Conservation (phyloP, 2,888 invertebrate genomes). For the Drosophila subquinaria region DNA sequence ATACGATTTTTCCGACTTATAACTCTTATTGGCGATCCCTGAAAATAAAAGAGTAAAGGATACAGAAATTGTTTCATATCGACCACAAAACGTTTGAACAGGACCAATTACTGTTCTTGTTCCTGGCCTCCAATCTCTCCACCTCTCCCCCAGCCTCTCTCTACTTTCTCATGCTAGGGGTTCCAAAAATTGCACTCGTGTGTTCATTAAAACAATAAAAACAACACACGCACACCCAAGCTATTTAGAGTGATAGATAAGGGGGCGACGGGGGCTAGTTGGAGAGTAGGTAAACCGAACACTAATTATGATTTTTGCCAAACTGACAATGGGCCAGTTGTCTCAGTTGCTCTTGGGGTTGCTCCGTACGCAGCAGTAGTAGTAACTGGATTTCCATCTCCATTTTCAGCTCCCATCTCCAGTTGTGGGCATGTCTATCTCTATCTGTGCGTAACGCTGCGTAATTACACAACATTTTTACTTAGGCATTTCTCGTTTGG, state of each 20-base stretch:
- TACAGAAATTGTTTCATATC: conserved; percentile 17
- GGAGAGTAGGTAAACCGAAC: conserved; percentile 43
- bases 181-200: conserved; percentile 63
- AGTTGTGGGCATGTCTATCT: conserved; percentile 52
- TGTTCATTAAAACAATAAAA: conserved; percentile 81
- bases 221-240: conserved; percentile 46
- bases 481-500: conserved; percentile 70
- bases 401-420: not conserved
- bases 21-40: too few species aligned
- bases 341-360: conserved; percentile 37
- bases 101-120: conserved; percentile 4
- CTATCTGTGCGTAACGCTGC: conserved; percentile 78
- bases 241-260: not conserved
- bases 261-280: not conserved
- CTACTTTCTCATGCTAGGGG: not conserved
- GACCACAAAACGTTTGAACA: conserved; percentile 4
- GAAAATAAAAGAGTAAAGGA: not conserved
- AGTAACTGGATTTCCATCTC: not conserved
- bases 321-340: conserved; percentile 67
- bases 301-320: conserved; percentile 78
- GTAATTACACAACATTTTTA: conserved; percentile 79
- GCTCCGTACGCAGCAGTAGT: not conserved
- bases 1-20: too few species aligned
- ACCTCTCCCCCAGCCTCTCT: too few species aligned
- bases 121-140: not conserved